phyloP scores from a whole-genome alignment of 1,140 invertebrate genomes.

The Pseudomyrmex pallidus region DNA sequence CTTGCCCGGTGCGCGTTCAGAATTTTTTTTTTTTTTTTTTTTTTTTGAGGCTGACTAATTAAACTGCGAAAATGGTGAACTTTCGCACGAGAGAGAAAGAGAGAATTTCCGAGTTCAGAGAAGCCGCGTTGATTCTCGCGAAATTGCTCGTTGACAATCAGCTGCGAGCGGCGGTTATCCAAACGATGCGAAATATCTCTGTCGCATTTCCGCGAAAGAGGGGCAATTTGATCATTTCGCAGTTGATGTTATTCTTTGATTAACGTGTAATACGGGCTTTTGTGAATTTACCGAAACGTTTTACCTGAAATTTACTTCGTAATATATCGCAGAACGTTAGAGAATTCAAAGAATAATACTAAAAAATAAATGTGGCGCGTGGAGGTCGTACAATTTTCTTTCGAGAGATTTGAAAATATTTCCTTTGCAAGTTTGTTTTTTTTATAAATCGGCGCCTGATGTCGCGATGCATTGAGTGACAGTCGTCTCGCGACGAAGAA shows the following conservation, averaged over 20 bases:
- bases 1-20: conserved; percentile 6
- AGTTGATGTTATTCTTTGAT: background rate
- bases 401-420: background rate
- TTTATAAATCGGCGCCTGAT: no score
- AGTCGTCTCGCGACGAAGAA: background rate
- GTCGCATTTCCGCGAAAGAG: conserved; percentile 19
- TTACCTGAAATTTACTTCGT: background rate
- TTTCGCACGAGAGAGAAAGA: background rate
- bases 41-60: conserved; percentile 24
- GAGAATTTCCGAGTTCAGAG: background rate
- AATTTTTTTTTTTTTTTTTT: conserved; percentile 19
- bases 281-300: conserved; percentile 11
- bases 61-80: conserved; percentile 16
- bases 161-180: conserved; percentile 3
- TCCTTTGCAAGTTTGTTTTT: background rate
- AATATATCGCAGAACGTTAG: no score
- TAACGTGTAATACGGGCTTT: background rate
- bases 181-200: conserved; percentile 13
- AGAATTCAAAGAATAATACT: no score
- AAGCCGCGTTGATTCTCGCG: background rate
- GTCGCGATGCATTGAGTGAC: background rate
- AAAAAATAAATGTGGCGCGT: no score
- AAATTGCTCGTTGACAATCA: conserved; percentile 24
- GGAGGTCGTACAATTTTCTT: background rate
- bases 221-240: conserved; percentile 17